These are phyloP conservation scores for Cherax destructor DNA, from an alignment of 1,140 invertebrate genomes.

Conservation along the genomic window DNA sequence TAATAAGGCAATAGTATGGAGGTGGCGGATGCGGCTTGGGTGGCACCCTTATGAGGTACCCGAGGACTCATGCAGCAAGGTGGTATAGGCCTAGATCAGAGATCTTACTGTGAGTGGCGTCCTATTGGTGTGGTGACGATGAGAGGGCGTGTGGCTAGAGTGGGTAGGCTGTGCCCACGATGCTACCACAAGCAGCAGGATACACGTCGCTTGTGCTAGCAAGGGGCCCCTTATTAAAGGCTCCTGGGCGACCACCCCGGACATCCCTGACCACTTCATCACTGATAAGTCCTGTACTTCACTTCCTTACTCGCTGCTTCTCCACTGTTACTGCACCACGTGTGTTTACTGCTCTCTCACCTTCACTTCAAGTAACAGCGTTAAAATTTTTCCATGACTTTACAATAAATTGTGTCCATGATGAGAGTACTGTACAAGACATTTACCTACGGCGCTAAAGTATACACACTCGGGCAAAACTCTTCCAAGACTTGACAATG, in stretches of 20 bases:
- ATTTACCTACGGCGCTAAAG: not conserved
- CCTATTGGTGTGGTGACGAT: not conserved
- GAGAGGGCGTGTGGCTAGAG: not conserved
- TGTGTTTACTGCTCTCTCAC: too few species aligned
- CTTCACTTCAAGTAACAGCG: too few species aligned
- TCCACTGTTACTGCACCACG: too few species aligned
- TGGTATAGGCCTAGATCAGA: too few species aligned
- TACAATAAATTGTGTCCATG: not conserved
- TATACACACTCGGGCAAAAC: not conserved
- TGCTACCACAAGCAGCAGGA: not conserved
- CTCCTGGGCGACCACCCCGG: not conserved
- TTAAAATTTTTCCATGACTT: too few species aligned
- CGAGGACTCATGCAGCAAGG: too few species aligned
- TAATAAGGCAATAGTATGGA: too few species aligned
- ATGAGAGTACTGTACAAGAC: not conserved
- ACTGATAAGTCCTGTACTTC: constrained; percentile 9
- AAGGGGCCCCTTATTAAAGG: not conserved
- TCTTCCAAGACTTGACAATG: too few species aligned
- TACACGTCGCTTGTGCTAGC: not conserved
- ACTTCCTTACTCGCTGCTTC: not conserved
- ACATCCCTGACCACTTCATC: constrained; percentile 2
- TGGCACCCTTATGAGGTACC: too few species aligned
- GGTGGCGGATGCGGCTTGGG: too few species aligned
- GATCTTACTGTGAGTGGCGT: not conserved
- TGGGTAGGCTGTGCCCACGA: not conserved